Conservation (phyloP, 2,888 invertebrate species). For the Pammene aurita region DNA sequence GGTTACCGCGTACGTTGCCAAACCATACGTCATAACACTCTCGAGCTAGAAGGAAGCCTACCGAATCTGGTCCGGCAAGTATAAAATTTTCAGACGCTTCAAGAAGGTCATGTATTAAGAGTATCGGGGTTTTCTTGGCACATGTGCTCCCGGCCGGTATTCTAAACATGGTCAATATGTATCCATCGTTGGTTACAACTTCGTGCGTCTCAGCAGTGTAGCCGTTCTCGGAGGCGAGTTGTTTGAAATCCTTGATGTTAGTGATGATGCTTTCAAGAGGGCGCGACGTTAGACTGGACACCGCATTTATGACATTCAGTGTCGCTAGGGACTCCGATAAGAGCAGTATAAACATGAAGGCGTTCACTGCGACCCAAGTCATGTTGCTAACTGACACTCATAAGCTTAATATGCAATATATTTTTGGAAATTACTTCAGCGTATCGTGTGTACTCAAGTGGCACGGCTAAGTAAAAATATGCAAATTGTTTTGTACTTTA, state of each 20-base stretch:
- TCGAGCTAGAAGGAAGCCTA: conserved; percentile 42
- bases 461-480: background rate
- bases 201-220: conserved; percentile 11
- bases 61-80: conserved; percentile 36
- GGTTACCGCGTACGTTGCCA: conserved; percentile 48
- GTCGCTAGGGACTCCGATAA: background rate
- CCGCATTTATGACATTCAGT: background rate
- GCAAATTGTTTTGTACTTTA: background rate
- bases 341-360: background rate
- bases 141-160: background rate
- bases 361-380: background rate
- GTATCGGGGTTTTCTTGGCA: conserved; percentile 9
- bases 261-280: background rate
- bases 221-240: conserved; percentile 6
- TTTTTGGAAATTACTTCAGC: background rate
- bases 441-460: conserved; percentile 5
- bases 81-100: conserved; percentile 19
- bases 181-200: conserved; percentile 35
- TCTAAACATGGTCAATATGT: conserved; percentile 34
- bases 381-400: background rate
- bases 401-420: background rate
- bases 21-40: conserved; percentile 51
- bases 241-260: conserved; percentile 8
- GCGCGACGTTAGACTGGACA: conserved; percentile 1
- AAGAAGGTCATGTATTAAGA: conserved; percentile 27